Evolutionary conservation across 2,113 vertebrate genomes (phyloP).

Genomic region (Thalassarche chlororhynchos): DNA sequence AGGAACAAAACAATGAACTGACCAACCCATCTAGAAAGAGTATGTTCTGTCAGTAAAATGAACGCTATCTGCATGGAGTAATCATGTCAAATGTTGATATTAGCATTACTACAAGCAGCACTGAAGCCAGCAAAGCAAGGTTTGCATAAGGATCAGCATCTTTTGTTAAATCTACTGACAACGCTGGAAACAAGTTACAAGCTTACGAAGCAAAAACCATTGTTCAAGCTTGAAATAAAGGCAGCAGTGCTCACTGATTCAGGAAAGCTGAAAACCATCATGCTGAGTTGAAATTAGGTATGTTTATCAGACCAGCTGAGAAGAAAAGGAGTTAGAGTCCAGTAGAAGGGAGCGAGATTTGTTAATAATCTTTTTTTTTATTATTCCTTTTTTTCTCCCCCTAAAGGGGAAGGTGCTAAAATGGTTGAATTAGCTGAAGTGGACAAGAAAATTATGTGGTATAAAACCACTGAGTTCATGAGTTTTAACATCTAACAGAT

Average conservation of each 20-base stretch:
- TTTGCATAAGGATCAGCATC: not conserved
- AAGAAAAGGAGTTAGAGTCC: not conserved
- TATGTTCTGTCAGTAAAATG: not conserved
- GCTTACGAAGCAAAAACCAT: not conserved
- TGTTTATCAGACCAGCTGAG: not conserved
- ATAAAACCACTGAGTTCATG: not conserved
- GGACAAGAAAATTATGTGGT: not conserved
- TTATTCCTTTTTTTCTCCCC: not conserved
- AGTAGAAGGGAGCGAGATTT: not conserved
- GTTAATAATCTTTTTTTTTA: not conserved
- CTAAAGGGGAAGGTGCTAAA: not conserved
- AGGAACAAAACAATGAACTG: not conserved
- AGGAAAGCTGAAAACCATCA: not conserved
- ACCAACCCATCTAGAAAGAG: not conserved
- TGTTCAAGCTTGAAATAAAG: not conserved
- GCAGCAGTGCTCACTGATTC: not conserved
- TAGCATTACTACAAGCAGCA: not conserved
- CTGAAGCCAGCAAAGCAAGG: not conserved
- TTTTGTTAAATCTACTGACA: not conserved
- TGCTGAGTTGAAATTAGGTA: not conserved
- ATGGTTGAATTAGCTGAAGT: not conserved
- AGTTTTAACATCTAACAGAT: not conserved
- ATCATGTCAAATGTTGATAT: not conserved
- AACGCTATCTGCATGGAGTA: rapidly evolving
- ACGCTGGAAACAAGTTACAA: not conserved